Percentiles rank a stretch among this genome's conserved stretches.
phyloP scores from a whole-genome alignment of 2,113 vertebrate species.

The Sorex araneus region DNA sequence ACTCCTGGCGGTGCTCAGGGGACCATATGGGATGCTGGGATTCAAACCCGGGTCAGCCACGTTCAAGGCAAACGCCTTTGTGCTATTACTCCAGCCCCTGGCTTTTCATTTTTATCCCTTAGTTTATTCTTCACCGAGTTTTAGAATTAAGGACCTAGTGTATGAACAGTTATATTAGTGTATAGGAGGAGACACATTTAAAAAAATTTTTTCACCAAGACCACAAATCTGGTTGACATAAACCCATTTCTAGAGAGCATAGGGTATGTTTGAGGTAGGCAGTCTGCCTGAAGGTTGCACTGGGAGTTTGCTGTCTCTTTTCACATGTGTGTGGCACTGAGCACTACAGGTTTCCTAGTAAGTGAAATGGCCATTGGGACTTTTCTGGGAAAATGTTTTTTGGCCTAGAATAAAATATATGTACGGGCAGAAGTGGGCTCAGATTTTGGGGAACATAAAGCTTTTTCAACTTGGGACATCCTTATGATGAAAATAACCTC shows the following conservation, averaged over 20 bases:
- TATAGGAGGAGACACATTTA: background rate
- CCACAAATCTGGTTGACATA: background rate
- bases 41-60: too few species aligned
- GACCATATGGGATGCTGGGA: too few species aligned
- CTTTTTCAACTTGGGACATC: background rate
- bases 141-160: background rate
- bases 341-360: background rate
- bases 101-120: background rate
- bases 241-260: conserved; percentile 45
- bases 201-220: conserved; percentile 14
- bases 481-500: background rate
- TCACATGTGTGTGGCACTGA: background rate
- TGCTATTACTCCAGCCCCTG: too few species aligned
- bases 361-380: background rate
- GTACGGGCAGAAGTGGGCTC: background rate
- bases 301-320: background rate
- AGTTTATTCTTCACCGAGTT: background rate
- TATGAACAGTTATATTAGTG: background rate
- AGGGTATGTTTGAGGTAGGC: background rate
- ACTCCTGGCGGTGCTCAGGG: too few species aligned
- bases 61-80: too few species aligned
- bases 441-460: background rate
- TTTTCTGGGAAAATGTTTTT: background rate
- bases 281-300: background rate
- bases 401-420: background rate